Evolutionary conservation across 2,888 invertebrate species (phyloP).

Genomic region (Lymantria dispar): DNA sequence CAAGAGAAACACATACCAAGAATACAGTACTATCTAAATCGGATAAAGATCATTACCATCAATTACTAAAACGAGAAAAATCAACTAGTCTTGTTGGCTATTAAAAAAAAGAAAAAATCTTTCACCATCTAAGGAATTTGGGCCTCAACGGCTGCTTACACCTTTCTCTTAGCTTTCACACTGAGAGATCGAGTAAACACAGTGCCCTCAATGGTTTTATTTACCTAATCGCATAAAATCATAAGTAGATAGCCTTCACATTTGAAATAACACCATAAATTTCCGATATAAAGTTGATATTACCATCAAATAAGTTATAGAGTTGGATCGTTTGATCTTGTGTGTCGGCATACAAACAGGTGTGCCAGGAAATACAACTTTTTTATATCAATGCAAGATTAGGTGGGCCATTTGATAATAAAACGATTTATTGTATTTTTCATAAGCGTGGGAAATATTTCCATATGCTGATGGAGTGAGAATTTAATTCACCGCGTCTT

Average conservation of each 20-base stretch:
- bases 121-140: slow-evolving; percentile 67
- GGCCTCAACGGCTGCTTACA: slow-evolving; percentile 48
- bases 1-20: neutral
- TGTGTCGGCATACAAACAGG: slow-evolving; percentile 39
- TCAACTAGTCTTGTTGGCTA: slow-evolving; percentile 16
- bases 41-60: slow-evolving; percentile 14
- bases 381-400: slow-evolving; percentile 46
- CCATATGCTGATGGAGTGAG: too few relatives aligned
- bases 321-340: slow-evolving; percentile 8
- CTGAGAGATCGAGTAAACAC: slow-evolving; percentile 55
- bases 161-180: slow-evolving; percentile 76
- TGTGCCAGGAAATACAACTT: slow-evolving; percentile 50
- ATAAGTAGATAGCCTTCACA: slow-evolving; percentile 16
- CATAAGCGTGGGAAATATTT: neutral
- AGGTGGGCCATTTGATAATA: slow-evolving; percentile 26
- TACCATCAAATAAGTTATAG: neutral
- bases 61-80: slow-evolving; percentile 21
- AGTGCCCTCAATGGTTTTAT: slow-evolving; percentile 50
- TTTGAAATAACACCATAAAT: slow-evolving; percentile 11
- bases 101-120: slow-evolving; percentile 52
- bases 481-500: too few relatives aligned
- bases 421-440: slow-evolving; percentile 1
- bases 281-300: slow-evolving; percentile 7
- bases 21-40: neutral
- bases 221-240: slow-evolving; percentile 18